These are phyloP conservation scores for Cavia aperea DNA, from an alignment of 2,113 vertebrate species.

Conservation along the genomic window DNA sequence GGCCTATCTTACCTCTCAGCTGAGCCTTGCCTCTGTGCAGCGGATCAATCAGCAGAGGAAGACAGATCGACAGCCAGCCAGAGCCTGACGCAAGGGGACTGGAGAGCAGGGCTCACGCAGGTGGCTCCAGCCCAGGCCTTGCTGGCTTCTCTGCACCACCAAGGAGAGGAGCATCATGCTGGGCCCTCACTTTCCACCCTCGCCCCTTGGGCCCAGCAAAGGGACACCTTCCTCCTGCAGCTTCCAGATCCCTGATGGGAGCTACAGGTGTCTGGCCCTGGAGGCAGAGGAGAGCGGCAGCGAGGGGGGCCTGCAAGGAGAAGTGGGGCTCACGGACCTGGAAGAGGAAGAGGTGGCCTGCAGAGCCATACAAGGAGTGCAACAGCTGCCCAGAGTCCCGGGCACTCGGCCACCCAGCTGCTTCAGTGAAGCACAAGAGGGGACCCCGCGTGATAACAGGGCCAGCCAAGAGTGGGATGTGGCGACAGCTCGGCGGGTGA, in stretches of 20 bases:
- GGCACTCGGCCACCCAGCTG: background rate
- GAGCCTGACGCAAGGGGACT: background rate
- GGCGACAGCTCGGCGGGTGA: conserved; percentile 66
- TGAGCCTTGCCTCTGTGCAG: background rate
- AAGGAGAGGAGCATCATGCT: conserved; percentile 61
- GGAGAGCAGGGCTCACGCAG: background rate
- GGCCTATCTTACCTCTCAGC: background rate
- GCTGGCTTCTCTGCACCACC: rapidly evolving
- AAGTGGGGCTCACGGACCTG: background rate
- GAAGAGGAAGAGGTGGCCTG: conserved; percentile 12
- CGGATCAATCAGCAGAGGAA: background rate
- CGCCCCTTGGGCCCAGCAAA: background rate
- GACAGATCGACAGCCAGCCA: background rate
- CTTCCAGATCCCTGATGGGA: conserved; percentile 53
- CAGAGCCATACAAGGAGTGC: background rate
- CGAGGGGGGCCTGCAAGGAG: conserved; percentile 58
- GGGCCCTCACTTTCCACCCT: conserved; percentile 59
- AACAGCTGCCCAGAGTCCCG: background rate
- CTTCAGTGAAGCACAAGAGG: background rate
- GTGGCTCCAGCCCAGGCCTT: no score
- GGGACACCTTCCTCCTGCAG: background rate
- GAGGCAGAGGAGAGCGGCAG: conserved; percentile 56
- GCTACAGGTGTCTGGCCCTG: conserved; percentile 56
- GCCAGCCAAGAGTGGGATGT: conserved; percentile 69
- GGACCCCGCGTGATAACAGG: background rate